phyloP scores from a whole-genome alignment of 2,113 vertebrate species.

The Felis catus region F.catus_Fca126_mat1.0 CM031418.1:90978501-90979000 shows the following conservation, averaged over 20 bases:
- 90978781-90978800: not conserved
- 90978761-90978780: not conserved
- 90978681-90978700: not conserved
- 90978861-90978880: not conserved
- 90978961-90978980: not conserved
- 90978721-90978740: not conserved
- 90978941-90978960: not conserved
- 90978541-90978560: not conserved
- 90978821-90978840: not conserved
- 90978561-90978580: not conserved
- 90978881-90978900: not conserved
- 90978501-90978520: not conserved
- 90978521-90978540: not conserved
- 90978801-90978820: not conserved
- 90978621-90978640: not conserved
- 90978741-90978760: not conserved
- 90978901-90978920: not conserved
- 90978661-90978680: not conserved
- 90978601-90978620: not conserved
- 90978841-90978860: not conserved
- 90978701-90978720: not conserved
- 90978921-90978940: not conserved
- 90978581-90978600: not conserved
- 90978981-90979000: not conserved
- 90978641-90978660: not conserved